Base-by-base conservation (phyloP, 2,888 invertebrate genomes). In the Philopedon plagiatum region DNA sequence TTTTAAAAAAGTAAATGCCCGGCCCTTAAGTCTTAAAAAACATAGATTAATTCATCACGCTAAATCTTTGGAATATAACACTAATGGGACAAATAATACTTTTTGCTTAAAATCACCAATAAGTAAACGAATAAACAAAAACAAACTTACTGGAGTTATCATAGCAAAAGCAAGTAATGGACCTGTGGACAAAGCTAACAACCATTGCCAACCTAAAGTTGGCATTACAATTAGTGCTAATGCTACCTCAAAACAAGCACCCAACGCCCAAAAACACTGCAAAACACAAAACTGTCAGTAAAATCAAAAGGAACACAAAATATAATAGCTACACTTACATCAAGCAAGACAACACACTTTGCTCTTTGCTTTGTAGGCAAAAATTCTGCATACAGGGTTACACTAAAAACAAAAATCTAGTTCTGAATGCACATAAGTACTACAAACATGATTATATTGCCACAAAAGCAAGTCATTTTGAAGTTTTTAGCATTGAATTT, bases 301-400 rank as follows among this genome's bases (percentile, higher is more conserved):
- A 65, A 21, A 39, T 61, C n/a, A 60, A 69, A 70, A 54, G n/a
- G 4, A 32, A 32, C 64, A 64, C 37, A 70, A 26, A 49, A 60
- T 37, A 70, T n/a, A 39, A 51, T 65, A 64, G 71, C 71, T 58
- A 76, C 74, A 90, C 93, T 91, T 88, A 96, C 95, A 89, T 98
- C 98, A 75, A 98, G 90, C 78, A 98, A 88, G 34, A 98, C 96
- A 56, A 98, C 96, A 88, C 97, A 98, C 86, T 96, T 97, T 26
- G 96, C 97, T 81, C 98, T 89, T 83, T 97, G 96, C 81, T 95
- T 95, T 34, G 95, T 93, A 8, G 98, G 98, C 71, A 98, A 88
- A 88, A 97, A 98, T 86, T 98, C 98, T 29, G 98, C 96, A 87
- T 98, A 98, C 76, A 98, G 87, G 29, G 97, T 98, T 0, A 98